Evolutionary conservation across 1,140 invertebrate genomes (phyloP).

Genomic region (Campoletis sonorensis): DNA sequence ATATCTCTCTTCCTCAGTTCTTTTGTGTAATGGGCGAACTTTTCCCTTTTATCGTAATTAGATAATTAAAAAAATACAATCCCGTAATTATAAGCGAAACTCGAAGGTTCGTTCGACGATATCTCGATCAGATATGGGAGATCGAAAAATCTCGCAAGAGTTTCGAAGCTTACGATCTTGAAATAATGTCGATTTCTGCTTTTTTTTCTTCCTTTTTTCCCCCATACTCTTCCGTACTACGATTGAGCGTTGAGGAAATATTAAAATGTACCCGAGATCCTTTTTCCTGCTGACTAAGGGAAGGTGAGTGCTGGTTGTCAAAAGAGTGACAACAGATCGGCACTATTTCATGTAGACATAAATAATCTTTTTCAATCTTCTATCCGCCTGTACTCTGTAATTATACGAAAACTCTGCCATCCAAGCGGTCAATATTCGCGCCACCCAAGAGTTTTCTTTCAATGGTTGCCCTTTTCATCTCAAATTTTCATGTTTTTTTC

Average conservation of each 20-base stretch:
- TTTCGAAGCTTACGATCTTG: neutral
- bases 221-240: too few species aligned
- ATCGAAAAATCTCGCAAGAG: neutral
- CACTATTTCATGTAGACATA: neutral
- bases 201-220: neutral
- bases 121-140: neutral
- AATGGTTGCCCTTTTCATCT: too few species aligned
- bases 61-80: neutral
- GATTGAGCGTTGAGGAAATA: too few species aligned
- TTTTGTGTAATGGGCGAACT: neutral
- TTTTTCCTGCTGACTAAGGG: constrained; percentile 54
- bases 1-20: neutral
- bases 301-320: constrained; percentile 48
- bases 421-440: too few species aligned
- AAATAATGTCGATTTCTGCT: neutral
- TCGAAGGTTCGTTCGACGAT: neutral
- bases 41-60: constrained; percentile 1
- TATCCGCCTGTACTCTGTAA: too few species aligned
- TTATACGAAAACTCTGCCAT: too few species aligned
- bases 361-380: neutral
- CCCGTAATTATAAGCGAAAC: neutral
- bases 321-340: neutral
- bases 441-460: too few species aligned
- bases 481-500: too few species aligned
- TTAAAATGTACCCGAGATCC: too few species aligned